These are phyloP conservation scores for Antennarius maculatus DNA, from an alignment of 2,797 vertebrate genomes.

Conservation along the genomic window DNA sequence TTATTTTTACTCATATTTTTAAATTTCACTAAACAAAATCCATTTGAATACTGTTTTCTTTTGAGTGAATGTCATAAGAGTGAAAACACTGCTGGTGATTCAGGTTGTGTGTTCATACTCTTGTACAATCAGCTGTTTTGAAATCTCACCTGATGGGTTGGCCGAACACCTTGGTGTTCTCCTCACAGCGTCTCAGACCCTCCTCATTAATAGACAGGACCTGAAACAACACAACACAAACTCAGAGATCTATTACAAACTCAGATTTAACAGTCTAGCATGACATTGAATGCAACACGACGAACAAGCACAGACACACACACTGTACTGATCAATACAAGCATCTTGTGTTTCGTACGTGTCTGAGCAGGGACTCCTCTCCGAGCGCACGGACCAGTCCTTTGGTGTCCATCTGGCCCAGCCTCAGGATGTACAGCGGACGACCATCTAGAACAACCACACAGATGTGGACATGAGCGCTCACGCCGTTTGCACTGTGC, in stretches of 20 bases:
- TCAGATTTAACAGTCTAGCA: conserved; percentile 11
- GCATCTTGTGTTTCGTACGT: conserved; percentile 80
- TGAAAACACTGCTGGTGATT: background rate
- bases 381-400: conserved; percentile 95
- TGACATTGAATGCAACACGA: background rate
- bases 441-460: conserved; percentile 86
- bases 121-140: background rate
- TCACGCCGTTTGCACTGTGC: conserved; percentile 31
- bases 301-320: conserved; percentile 36
- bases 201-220: conserved; percentile 96
- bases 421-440: conserved; percentile 92
- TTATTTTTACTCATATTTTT: background rate
- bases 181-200: conserved; percentile 91
- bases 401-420: conserved; percentile 99
- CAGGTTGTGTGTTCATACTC: too few species aligned
- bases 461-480: conserved; percentile 30
- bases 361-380: conserved; percentile 95
- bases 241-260: background rate
- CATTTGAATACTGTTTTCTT: background rate
- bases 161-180: conserved; percentile 90
- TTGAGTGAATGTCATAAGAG: background rate
- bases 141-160: conserved; percentile 89
- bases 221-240: conserved; percentile 66
- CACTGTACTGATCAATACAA: conserved; percentile 6
- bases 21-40: background rate